These are phyloP conservation scores for Acrocephalus kingi DNA, from an alignment of 2,113 vertebrate genomes.

Conservation along the genomic window DNA sequence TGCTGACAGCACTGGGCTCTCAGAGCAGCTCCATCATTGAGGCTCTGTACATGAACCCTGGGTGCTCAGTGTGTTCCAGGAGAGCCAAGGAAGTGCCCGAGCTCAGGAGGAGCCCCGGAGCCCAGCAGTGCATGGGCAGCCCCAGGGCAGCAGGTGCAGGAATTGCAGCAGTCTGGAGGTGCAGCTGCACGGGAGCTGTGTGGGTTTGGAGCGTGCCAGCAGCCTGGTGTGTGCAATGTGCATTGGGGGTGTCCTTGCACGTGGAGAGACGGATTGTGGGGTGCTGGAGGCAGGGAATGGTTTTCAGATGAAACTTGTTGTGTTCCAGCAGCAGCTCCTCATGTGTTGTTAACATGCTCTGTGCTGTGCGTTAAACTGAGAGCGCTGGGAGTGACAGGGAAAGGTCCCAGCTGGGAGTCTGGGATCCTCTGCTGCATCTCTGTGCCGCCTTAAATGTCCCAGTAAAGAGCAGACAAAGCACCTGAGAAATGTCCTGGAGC, in stretches of 20 bases:
- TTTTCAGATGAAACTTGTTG: background rate
- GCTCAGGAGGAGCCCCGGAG: background rate
- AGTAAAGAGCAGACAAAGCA: background rate
- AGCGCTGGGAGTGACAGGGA: fast-evolving
- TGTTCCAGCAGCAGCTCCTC: background rate
- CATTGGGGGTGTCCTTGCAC: background rate
- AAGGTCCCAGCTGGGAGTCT: too few species aligned
- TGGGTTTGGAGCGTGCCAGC: background rate
- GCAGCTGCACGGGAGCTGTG: background rate
- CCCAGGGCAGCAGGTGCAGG: background rate
- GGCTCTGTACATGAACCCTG: too few species aligned
- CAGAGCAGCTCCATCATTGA: fast-evolving
- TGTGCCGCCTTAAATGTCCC: background rate
- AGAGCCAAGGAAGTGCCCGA: background rate
- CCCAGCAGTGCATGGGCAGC: background rate
- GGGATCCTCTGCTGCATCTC: fast-evolving
- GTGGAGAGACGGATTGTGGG: background rate
- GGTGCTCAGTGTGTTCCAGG: background rate
- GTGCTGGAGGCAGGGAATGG: background rate
- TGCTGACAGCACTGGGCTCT: fast-evolving
- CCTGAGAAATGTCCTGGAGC: background rate
- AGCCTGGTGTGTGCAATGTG: background rate
- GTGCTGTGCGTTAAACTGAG: background rate
- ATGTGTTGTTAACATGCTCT: background rate
- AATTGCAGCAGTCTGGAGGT: background rate